Evolutionary conservation across 2,888 invertebrate genomes (phyloP).

Genomic region (Diaphora mendica): DNA sequence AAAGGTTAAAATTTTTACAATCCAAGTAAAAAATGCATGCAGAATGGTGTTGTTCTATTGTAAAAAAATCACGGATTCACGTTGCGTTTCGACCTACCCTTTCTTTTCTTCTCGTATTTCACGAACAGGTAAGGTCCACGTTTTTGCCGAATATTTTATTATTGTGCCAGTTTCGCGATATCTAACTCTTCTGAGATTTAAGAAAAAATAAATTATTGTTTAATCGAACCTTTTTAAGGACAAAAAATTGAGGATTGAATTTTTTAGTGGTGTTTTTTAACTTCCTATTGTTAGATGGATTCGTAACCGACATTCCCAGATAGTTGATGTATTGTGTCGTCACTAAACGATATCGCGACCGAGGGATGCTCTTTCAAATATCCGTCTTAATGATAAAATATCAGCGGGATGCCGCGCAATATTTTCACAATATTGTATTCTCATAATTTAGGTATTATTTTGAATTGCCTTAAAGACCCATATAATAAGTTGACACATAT

Average conservation of each 20-base stretch:
- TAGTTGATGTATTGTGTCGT: slow-evolving; percentile 76
- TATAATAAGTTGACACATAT: slow-evolving; percentile 58
- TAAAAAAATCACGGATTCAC: slow-evolving; percentile 65
- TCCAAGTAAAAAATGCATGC: slow-evolving; percentile 76
- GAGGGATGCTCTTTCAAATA: slow-evolving; percentile 72
- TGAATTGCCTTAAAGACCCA: slow-evolving; percentile 51
- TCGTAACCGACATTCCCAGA: slow-evolving; percentile 86
- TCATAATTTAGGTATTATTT: slow-evolving; percentile 66
- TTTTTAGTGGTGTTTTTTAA: slow-evolving; percentile 79
- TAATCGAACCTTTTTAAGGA: slow-evolving; percentile 74
- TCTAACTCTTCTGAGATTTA: slow-evolving; percentile 78
- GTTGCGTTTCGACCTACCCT: slow-evolving; percentile 79
- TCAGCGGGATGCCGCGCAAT: slow-evolving; percentile 80
- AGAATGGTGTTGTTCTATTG: slow-evolving; percentile 58
- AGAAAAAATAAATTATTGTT: slow-evolving; percentile 78
- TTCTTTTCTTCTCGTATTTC: slow-evolving; percentile 84
- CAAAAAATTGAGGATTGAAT: slow-evolving; percentile 76
- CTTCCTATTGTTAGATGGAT: slow-evolving; percentile 76
- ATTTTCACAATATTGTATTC: slow-evolving; percentile 80
- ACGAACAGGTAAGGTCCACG: slow-evolving; percentile 83
- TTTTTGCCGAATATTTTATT: slow-evolving; percentile 76
- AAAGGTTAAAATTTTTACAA: slow-evolving; percentile 71
- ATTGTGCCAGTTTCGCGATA: slow-evolving; percentile 81
- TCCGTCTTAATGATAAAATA: slow-evolving; percentile 80
- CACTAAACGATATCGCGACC: slow-evolving; percentile 76